These are phyloP conservation scores for Cheilosia grossa DNA, from an alignment of 2,888 invertebrate genomes.

Conservation along the genomic window DNA sequence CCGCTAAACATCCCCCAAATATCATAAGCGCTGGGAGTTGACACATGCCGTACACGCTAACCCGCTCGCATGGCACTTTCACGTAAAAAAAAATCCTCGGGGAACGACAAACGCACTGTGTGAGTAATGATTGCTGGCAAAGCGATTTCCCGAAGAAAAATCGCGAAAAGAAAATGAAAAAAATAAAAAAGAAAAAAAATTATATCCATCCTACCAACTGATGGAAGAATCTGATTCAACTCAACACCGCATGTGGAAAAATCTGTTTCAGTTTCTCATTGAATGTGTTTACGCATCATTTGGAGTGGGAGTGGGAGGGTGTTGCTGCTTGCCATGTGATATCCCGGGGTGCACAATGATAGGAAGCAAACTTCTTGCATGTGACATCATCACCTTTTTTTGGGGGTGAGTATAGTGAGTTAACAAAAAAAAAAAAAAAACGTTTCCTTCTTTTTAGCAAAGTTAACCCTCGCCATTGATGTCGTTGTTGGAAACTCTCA, in stretches of 20 bases:
- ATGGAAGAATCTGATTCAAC: slow-evolving; percentile 68
- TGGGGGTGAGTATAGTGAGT: slow-evolving; percentile 6
- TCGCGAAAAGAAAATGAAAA: slow-evolving; percentile 47
- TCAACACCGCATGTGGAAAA: slow-evolving; percentile 73
- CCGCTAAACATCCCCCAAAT: slow-evolving; percentile 60
- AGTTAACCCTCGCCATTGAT: slow-evolving; percentile 24
- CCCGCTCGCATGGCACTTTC: slow-evolving; percentile 63
- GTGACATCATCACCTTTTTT: slow-evolving; percentile 72
- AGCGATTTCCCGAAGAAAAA: slow-evolving; percentile 60
- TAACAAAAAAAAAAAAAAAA: neutral
- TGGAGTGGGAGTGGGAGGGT: slow-evolving; percentile 46
- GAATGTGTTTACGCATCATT: slow-evolving; percentile 68
- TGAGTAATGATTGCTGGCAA: slow-evolving; percentile 68
- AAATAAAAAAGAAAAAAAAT: slow-evolving; percentile 41
- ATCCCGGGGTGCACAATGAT: slow-evolving; percentile 67
- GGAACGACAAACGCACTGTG: slow-evolving; percentile 53
- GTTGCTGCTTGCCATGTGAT: slow-evolving; percentile 42
- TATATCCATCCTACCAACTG: slow-evolving; percentile 9
- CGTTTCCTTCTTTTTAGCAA: slow-evolving; percentile 19
- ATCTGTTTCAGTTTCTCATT: slow-evolving; percentile 64
- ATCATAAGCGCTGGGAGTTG: slow-evolving; percentile 62
- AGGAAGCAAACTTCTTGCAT: slow-evolving; percentile 70
- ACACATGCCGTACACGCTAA: slow-evolving; percentile 68
- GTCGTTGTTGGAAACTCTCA: slow-evolving; percentile 27
- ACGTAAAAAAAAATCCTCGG: slow-evolving; percentile 52